Base-by-base conservation (phyloP, 2,113 vertebrate genomes). In the Mesoclemmys tuberculata region DNA sequence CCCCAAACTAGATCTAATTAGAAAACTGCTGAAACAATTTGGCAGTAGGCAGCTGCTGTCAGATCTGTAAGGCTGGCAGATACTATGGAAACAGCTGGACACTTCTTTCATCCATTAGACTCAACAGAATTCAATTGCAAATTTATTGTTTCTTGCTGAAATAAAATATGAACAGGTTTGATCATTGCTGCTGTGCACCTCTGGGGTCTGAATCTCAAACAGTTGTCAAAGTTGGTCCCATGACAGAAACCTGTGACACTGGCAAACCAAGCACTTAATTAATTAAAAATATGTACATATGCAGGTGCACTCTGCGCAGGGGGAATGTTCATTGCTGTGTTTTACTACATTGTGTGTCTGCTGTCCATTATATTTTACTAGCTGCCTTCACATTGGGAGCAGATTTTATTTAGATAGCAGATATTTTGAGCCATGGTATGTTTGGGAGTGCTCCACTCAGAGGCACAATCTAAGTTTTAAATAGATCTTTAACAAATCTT, bases 21-120 rank as follows among this genome's bases (percentile, higher is more conserved):
- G 92, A 82, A 89, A 83, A 54, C 93, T 94, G 92, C 93, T 97
- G 97, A 96, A 97, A 96, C 21, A 91, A 92, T 93, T 97, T 98
- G 97, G 97, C 96, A 97, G 87, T 68, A 93, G 95, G 84, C 84
- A 94, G 71, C 83, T 91, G 89, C 94, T 95, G 96, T 97, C 96
- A 97, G 94, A 92, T 95, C 89, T 82, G 90, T 29, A 52, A 52
- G 49, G 49, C 49, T 49, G 49, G 49, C 8, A 49, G 51, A 52
- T 52, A 18, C 51, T 29, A 35, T 41, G 74, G 92, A 75, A 93
- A 96, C 97, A 98, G 96, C 97, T 97, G 93, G 61, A 80, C 58
- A 46, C 61, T 96, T 51, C 90, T 94, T 94, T 95, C 94, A 96
- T 94, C 68, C 84, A 97, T 79, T 87, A 89, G 87, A 48, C 22